Base-by-base conservation (phyloP, 2,113 vertebrate species). In the Electrona antarctica region DNA sequence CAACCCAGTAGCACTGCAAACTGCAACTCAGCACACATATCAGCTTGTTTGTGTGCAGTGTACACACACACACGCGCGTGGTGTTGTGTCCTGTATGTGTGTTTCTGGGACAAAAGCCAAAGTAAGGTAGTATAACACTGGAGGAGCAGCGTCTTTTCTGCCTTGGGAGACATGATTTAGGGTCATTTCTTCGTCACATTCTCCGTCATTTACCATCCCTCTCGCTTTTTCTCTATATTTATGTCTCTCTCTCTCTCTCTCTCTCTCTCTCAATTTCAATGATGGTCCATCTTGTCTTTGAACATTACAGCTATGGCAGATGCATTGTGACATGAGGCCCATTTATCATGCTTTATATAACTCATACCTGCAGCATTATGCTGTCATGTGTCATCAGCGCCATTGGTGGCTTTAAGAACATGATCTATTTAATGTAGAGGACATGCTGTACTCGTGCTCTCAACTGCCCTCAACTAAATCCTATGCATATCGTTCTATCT, bases 1-100 rank as follows among this genome's bases (percentile, higher is more conserved):
- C 67, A 60, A 55, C 57, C 56, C 56, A 77, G 79, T 74, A 84
- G 72, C 74, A 76, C 60, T 52, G 66, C 21, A 67, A 13, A 67
- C 28, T 1, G 8, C 67, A 81, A 28, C 33, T 72, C 46, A 29
- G n/a, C 45, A 56, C 0, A 28, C 51, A 54, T 6, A 64, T 69
- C 50, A 7, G 51, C 33, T 41, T 54, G 51, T 54, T 10, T 54
- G 51, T 54, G 51, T 54, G 51, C 2, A 3, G 21, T 21, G 21
- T 21, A 21, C 21, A 2, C 21, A 2, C 21, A 2, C 21, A 41
- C 33, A 41, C 33, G 33, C 33, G 5, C 33, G 29, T 33, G 1
- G 33, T 41, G 51, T 21, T 21, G 21, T 21, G 21, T 21, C 21
- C 21, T 54, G 51, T 54, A 12, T 63, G 45, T 77, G 54, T 56